Evolutionary conservation across 2,888 invertebrate genomes (phyloP), one percentile per base, ranked within the genome.

Genomic region (Bimastos eiseni): DNA sequence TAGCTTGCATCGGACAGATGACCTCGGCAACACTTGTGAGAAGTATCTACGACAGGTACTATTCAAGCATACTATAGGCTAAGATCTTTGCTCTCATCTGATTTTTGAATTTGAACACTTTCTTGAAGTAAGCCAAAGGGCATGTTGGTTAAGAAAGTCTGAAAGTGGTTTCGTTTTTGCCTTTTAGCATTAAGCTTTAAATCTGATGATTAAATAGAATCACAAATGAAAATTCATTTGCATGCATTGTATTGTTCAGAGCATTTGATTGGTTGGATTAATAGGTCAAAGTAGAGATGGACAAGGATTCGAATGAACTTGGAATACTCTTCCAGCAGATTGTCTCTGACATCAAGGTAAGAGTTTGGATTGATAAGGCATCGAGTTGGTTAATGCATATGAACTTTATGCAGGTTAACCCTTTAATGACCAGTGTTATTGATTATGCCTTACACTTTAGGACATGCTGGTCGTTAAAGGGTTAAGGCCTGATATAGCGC

Each of bases 311-410:
- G 3, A 86, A 86, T 17, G 86, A 86, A 36, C 86, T 86, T 34
- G 86, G 86, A 86, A 36, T 86, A 5, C 37, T 86, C 6, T 86
- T 86, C 86, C 86, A 86, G 37, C 86, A 86, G 86, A 86, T 86
- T 37, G 37, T 37, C 36, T 34, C 86, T 13, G 86, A 86, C 37
- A 36, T 86, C 34, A 86, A 86, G 86, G 86, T 86, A 15, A 37
- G 34, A 4, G 8, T n/a, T 70, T 70, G 8, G n/a, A 70, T 70
- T 70, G 70, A 30, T 11, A 55, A 55, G 30, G 55, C 30, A 5
- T 55, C 30, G 3, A 55, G 5, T 55, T 55, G 55, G n/a, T 30
- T 30, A 70, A 70, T 11, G 11, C n/a, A n/a, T n/a, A n/a, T 8
- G n/a, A n/a, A n/a, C 70, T n/a, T 11, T 8, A 8, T 70, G 70